Percentiles rank a stretch among this genome's conserved stretches.
These are phyloP conservation scores for Saguinus midas DNA, from an alignment of 2,113 vertebrate genomes.

Conservation along the genomic window DNA sequence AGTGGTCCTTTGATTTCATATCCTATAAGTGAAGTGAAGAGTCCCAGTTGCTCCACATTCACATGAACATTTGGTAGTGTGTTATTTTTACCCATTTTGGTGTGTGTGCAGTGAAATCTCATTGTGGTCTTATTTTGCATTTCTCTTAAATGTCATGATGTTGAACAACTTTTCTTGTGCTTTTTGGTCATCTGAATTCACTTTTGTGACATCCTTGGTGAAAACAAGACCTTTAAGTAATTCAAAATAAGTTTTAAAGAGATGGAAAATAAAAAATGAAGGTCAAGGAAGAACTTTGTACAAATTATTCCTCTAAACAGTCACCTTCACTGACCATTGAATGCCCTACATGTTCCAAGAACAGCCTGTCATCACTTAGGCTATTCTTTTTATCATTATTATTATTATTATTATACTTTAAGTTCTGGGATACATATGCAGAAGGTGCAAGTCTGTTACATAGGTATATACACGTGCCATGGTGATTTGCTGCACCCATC, in stretches of 20 bases:
- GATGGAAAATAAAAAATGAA: background rate
- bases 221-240: conserved; percentile 33
- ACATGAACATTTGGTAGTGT: background rate
- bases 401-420: too few species aligned
- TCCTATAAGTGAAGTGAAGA: background rate
- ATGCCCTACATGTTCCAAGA: background rate
- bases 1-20: background rate
- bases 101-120: background rate
- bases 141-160: conserved; percentile 17
- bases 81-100: background rate
- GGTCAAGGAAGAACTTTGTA: conserved; percentile 38
- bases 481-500: too few species aligned
- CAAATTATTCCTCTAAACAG: background rate
- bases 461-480: too few species aligned
- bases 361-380: background rate
- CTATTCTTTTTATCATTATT: too few species aligned
- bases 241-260: conserved; percentile 63
- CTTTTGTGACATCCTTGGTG: background rate
- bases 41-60: background rate
- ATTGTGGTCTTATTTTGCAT: background rate
- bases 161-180: background rate
- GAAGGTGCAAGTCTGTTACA: too few species aligned
- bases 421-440: too few species aligned
- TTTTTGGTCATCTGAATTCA: background rate
- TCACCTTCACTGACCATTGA: background rate